These are phyloP conservation scores for Gerris lacustris DNA, from an alignment of 2,888 invertebrate genomes.

Conservation along the genomic window DNA sequence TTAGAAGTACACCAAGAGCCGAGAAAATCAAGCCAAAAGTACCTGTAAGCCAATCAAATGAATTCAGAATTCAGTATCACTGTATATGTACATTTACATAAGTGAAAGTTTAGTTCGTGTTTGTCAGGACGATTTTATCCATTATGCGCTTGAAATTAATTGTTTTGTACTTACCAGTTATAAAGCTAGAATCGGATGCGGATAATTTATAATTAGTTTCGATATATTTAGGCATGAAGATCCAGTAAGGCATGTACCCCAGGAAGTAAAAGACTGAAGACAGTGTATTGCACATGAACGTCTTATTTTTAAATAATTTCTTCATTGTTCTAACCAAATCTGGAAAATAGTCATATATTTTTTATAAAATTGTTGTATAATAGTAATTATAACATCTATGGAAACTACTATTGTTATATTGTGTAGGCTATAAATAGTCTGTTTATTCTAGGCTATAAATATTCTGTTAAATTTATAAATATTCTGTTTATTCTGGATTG, in stretches of 20 bases:
- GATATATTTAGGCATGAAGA: conserved; percentile 70
- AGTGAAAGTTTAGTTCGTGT: too few species aligned
- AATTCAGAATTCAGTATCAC: too few species aligned
- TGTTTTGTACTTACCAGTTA: conserved; percentile 45
- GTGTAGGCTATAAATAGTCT: background rate
- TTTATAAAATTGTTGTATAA: too few species aligned
- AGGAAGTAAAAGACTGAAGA: conserved; percentile 60
- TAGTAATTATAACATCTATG: background rate
- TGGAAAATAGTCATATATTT: conserved; percentile 26
- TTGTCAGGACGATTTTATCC: background rate
- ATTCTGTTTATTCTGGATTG: background rate
- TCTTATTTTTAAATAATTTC: conserved; percentile 50
- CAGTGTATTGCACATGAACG: conserved; percentile 58
- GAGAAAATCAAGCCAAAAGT: conserved; percentile 57
- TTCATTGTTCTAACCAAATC: conserved; percentile 53
- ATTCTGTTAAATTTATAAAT: background rate
- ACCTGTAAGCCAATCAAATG: conserved; percentile 33
- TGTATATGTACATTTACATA: too few species aligned
- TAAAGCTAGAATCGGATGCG: conserved; percentile 59
- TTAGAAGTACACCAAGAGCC: conserved; percentile 53
- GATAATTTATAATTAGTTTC: conserved; percentile 68
- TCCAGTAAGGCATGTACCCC: conserved; percentile 63
- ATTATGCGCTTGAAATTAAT: background rate
- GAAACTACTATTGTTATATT: background rate
- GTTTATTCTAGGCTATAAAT: background rate